Base-by-base conservation (phyloP, 2,113 vertebrate species). In the Nesogale talazaci region DNA sequence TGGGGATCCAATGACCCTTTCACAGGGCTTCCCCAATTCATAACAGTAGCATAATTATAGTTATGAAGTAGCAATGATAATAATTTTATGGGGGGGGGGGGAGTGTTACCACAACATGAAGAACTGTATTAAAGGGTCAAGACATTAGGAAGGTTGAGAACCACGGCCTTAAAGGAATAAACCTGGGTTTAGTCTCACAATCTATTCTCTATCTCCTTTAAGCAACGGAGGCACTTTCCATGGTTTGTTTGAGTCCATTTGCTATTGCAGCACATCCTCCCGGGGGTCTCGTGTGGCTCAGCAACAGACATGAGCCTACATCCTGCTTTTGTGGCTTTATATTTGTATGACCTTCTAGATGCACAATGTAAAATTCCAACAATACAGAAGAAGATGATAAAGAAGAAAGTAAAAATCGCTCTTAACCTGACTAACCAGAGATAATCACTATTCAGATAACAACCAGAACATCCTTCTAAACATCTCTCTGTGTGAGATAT, bases 381-480 rank as follows among this genome's bases (percentile, higher is more conserved):
- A 52, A 65, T 86, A 65, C 27, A 65, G 86, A 84, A 76, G 86
- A 84, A 76, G 46, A 91, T 17, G 10, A 36, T 5, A 19, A 81
- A 83, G n/a, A 52, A 84, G 61, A 78, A 87, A 65, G 42, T 70
- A 86, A 83, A 90, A 90, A 40, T 74, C 59, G 36, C 17, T 74
- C 46, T 69, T 81, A 86, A 69, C 40, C 63, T 23, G 22, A 56
- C 17, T 70, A 85, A 83, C 20, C 38, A 27, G 61, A 79, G 19
- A 27, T 59, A 81, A 61, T 83, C 52, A 29, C 52, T 57, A 11
- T 34, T 59, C 69, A 86, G 83, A 84, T 61, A 90, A n/a, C 57
- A 42, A 69, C 34, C 74, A 36, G n/a, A 92, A 2, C 20, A n/a
- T 74, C 92, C 63, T 90, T 88, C 61, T 22, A 61, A 40, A 29